Evolutionary conservation across 2,888 invertebrate genomes (phyloP), one percentile per base, ranked within the genome.

Genomic region (Graphium colonna): DNA sequence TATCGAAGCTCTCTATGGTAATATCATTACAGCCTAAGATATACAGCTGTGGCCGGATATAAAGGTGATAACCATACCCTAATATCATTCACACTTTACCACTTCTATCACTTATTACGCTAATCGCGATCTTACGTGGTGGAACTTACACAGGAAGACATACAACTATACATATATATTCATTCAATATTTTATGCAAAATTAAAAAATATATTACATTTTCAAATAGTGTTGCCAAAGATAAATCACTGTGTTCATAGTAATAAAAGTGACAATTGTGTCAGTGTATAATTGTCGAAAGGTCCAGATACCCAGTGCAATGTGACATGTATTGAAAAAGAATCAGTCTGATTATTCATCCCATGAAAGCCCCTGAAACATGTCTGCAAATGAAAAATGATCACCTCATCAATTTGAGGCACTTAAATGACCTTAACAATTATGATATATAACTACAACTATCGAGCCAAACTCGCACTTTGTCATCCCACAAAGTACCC

Each of bases 81-180:
- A 75, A 72, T 67, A 68, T 79, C 76, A 73, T 70, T 76, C 77
- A 74, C 70, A 62, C 69, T 65, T 70, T 68, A 73, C 58, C 68
- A 3, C 33, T 5, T 73, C 67, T 70, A 71, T n/a, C n/a, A n/a
- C n/a, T 68, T 69, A 68, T 71, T 71, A 78, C 65, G 63, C 75
- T 76, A 77, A 70, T 71, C 66, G 71, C 70, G 76, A 68, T 71
- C 72, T 73, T 72, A 74, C 64, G 67, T 69, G 77, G 76, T 77
- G 78, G 77, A 78, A 78, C 84, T 84, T 83, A 86, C 81, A 81
- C 79, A 85, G 89, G 88, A 88, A 89, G 88, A 88, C 88, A 80
- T 83, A 85, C 80, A 83, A 71, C 82, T 82, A 80, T 76, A 80
- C 75, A 82, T 67, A 69, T 73, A 81, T 73, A 74, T n/a, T n/a